Evolutionary conservation across 2,888 invertebrate genomes (phyloP).

Genomic region (Listrodromus nycthemerus): DNA sequence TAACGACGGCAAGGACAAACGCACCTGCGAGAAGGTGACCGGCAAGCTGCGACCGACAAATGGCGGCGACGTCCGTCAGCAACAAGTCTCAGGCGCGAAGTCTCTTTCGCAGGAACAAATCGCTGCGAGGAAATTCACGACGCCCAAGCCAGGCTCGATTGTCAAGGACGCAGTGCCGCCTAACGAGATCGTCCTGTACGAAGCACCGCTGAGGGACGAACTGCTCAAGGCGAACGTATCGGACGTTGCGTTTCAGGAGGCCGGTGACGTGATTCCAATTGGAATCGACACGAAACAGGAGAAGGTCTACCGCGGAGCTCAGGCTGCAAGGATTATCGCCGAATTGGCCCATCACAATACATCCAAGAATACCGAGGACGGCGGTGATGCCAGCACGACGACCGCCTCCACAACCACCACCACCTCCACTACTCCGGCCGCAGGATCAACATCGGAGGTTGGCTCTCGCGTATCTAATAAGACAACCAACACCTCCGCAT

Average conservation of each 20-base stretch:
- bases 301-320: conserved; percentile 72
- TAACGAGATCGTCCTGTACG: conserved; percentile 69
- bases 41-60: conserved; percentile 2
- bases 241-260: conserved; percentile 76
- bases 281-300: conserved; percentile 73
- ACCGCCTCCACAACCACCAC: background rate
- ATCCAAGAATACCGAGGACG: conserved; percentile 25
- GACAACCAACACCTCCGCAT: conserved; percentile 30
- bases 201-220: conserved; percentile 74
- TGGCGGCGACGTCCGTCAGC: background rate
- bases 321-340: conserved; percentile 69
- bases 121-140: conserved; percentile 63
- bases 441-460: background rate
- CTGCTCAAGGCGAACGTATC: conserved; percentile 74
- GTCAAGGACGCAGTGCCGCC: conserved; percentile 72
- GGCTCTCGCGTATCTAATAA: conserved; percentile 15
- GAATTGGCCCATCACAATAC: conserved; percentile 48
- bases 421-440: background rate
- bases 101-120: conserved; percentile 46
- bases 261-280: conserved; percentile 73
- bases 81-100: conserved; percentile 2
- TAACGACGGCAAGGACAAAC: conserved; percentile 52
- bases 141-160: conserved; percentile 75
- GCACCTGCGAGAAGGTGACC: conserved; percentile 58
- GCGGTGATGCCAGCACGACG: conserved; percentile 1